These are phyloP conservation scores for Dynastes tityus DNA, from an alignment of 2,888 invertebrate species.

Conservation along the genomic window DNA sequence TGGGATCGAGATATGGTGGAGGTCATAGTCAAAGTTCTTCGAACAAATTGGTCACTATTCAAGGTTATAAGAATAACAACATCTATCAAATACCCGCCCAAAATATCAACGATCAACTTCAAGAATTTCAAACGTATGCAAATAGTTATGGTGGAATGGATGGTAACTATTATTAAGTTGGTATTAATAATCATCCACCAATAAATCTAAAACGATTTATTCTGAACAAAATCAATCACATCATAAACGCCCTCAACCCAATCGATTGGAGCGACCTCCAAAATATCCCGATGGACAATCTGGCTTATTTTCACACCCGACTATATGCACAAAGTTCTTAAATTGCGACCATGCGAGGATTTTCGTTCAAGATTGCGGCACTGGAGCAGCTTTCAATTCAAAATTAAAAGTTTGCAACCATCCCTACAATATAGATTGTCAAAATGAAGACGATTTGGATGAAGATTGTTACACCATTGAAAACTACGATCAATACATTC, in stretches of 20 bases:
- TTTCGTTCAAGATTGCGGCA: slow-evolving; percentile 75
- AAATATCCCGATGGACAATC: slow-evolving; percentile 71
- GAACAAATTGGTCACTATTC: slow-evolving; percentile 26
- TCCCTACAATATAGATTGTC: slow-evolving; percentile 74
- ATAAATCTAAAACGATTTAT: background rate
- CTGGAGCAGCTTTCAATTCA: slow-evolving; percentile 78
- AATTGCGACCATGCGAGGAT: slow-evolving; percentile 77
- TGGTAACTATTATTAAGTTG: slow-evolving; percentile 12
- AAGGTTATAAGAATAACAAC: slow-evolving; percentile 27
- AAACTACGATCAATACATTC: background rate
- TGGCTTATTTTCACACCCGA: slow-evolving; percentile 75
- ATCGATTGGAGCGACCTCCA: slow-evolving; percentile 47
- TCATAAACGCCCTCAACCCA: background rate
- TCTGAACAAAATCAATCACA: background rate
- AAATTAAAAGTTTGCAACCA: slow-evolving; percentile 74
- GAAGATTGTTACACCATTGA: background rate
- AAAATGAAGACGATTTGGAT: background rate
- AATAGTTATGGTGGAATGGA: background rate
- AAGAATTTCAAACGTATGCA: background rate
- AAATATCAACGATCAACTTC: slow-evolving; percentile 21
- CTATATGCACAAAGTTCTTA: slow-evolving; percentile 76
- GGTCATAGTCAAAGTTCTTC: background rate
- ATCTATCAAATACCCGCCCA: slow-evolving; percentile 27
- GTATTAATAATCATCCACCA: slow-evolving; percentile 37
- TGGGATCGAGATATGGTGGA: background rate